A percentile compares a stretch with the other conserved stretches of the same genome.
These are phyloP conservation scores for Patiria pectinifera DNA, from an alignment of 53 echinoderm and acorn worm species.

Conservation along the genomic window DNA sequence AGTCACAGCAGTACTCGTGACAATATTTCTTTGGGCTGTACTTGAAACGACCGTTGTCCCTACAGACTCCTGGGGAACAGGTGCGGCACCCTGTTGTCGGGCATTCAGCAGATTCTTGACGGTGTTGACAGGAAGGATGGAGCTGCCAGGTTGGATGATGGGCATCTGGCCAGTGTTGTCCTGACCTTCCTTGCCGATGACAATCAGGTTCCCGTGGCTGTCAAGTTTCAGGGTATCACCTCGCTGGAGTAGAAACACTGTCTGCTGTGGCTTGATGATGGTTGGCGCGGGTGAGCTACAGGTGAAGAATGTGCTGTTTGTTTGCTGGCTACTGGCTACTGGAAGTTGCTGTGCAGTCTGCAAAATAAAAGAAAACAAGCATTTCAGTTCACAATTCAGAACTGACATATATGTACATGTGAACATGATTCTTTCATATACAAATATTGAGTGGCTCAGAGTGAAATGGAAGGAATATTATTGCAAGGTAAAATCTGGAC, in stretches of 20 bases:
- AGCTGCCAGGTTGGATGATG: conserved; percentile 57
- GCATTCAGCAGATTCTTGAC: conserved; percentile 51
- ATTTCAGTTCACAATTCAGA: neutral
- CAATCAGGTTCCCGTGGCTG: conserved; percentile 83
- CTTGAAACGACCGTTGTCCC: neutral
- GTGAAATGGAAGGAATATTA: no score
- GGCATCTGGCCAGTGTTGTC: conserved; percentile 20
- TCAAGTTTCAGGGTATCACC: conserved; percentile 92
- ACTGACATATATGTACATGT: no score
- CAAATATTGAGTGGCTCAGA: no score
- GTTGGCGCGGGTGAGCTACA: conserved; percentile 46
- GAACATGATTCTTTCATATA: no score
- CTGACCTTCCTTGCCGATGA: conserved; percentile 74
- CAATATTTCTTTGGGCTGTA: neutral
- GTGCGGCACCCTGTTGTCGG: neutral
- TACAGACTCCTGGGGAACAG: conserved; percentile 9
- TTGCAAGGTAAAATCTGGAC: no score
- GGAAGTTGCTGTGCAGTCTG: conserved; percentile 62
- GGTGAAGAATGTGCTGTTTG: conserved; percentile 52
- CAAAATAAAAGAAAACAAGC: neutral
- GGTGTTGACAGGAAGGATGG: conserved; percentile 49
- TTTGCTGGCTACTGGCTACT: conserved; percentile 15
- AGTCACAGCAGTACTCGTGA: neutral
- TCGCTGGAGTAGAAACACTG: conserved; percentile 89
- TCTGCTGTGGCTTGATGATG: conserved; percentile 67